Percentiles rank a stretch among this genome's conserved stretches.
These are phyloP conservation scores for Chymomyza procnemis DNA, from an alignment of 2,888 invertebrate genomes.

Conservation along the genomic window DNA sequence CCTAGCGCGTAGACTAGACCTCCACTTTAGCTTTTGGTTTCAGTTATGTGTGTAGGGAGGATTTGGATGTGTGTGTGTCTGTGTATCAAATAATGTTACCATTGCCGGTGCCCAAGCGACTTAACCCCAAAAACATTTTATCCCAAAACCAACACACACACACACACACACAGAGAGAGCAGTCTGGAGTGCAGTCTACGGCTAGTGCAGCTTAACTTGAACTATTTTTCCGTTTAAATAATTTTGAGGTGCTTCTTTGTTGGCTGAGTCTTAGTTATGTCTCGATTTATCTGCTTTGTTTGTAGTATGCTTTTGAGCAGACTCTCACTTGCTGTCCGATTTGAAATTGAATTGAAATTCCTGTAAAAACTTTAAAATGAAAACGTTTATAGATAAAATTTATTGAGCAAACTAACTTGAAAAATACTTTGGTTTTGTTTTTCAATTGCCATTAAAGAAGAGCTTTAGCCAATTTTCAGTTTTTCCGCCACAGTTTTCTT, in stretches of 20 bases:
- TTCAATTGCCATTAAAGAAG: conserved; percentile 11
- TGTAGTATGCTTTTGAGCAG: background rate
- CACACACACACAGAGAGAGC: conserved; percentile 3
- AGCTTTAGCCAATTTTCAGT: conserved; percentile 54
- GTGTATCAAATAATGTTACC: conserved; percentile 56
- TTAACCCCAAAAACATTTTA: conserved; percentile 38
- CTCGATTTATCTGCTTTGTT: background rate
- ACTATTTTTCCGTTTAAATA: conserved; percentile 59
- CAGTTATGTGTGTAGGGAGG: conserved; percentile 60
- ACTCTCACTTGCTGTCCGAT: background rate
- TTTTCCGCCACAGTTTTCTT: background rate
- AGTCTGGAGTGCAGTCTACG: conserved; percentile 13
- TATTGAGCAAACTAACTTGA: conserved; percentile 45
- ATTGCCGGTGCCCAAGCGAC: conserved; percentile 41
- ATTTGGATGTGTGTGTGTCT: conserved; percentile 6
- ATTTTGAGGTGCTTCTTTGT: conserved; percentile 44
- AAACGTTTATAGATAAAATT: conserved; percentile 30
- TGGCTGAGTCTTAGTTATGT: conserved; percentile 46
- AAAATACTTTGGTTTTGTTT: conserved; percentile 49
- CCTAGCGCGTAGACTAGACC: conserved; percentile 13
- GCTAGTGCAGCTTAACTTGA: conserved; percentile 14
- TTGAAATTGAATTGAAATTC: conserved; percentile 36
- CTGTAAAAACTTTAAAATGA: conserved; percentile 10
- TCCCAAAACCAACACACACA: background rate
- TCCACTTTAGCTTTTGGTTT: conserved; percentile 58